Conservation (phyloP, 2,888 invertebrate genomes). For the Gymnocheta viridis region DNA sequence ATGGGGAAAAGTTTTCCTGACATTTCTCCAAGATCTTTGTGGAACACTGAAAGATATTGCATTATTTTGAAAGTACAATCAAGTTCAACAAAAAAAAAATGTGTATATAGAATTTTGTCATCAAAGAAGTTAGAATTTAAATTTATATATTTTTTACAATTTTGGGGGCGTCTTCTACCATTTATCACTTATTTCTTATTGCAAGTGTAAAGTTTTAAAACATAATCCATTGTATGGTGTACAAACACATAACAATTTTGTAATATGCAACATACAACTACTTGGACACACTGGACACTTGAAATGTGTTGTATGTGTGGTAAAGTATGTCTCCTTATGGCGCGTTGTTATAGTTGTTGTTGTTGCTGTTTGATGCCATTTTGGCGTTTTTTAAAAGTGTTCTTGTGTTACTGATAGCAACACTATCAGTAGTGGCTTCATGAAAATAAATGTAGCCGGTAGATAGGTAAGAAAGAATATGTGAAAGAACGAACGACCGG, state of each 20-base stretch:
- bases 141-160: no score
- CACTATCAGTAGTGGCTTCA: slow-evolving; percentile 70
- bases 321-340: slow-evolving; percentile 59
- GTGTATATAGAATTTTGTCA: no score
- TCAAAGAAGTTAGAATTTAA: no score
- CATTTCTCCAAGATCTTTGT: no score
- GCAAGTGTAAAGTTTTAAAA: slow-evolving; percentile 19
- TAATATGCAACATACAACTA: slow-evolving; percentile 8
- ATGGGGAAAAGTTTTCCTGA: no score
- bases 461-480: slow-evolving; percentile 34
- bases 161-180: not conserved
- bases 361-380: slow-evolving; percentile 64
- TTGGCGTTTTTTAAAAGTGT: slow-evolving; percentile 70
- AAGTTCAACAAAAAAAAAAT: no score
- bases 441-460: slow-evolving; percentile 63
- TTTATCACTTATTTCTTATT: not conserved
- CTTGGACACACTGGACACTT: slow-evolving; percentile 6
- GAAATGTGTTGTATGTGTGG: slow-evolving; percentile 62
- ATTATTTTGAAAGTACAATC: no score
- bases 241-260: not conserved
- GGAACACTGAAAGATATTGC: no score
- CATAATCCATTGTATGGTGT: not conserved
- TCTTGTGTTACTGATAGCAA: slow-evolving; percentile 70
- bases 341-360: slow-evolving; percentile 40
- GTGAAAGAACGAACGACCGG: not conserved